phyloP scores from a whole-genome alignment of 2,888 invertebrate genomes.

The Pomacea canaliculata region DNA sequence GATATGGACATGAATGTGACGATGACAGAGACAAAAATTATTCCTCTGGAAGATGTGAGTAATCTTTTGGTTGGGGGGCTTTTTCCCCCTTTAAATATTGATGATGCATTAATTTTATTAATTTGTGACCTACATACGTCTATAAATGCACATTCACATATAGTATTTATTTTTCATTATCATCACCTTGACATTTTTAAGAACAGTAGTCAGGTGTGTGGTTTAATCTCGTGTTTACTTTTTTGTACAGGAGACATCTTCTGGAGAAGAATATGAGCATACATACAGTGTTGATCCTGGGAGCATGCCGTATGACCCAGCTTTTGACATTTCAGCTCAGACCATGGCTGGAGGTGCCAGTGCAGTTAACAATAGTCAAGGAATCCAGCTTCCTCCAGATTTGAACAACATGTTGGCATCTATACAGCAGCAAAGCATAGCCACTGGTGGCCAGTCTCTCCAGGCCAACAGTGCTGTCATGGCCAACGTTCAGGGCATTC shows the following conservation, averaged over 20 bases:
- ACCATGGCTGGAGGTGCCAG: conserved; percentile 15
- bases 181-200: too few relatives aligned
- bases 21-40: conserved; percentile 82
- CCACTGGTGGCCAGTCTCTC: conserved; percentile 28
- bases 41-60: conserved; percentile 86
- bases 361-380: not conserved
- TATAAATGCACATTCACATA: too few relatives aligned
- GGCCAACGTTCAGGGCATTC: conserved; percentile 54
- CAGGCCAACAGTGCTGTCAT: conserved; percentile 38
- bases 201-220: not conserved
- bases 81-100: too few relatives aligned
- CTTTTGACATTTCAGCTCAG: conserved; percentile 29
- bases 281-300: conserved; percentile 35
- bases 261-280: conserved; percentile 37
- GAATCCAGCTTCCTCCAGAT: conserved; percentile 52
- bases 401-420: conserved; percentile 53
- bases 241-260: conserved; percentile 33
- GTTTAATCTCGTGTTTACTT: not conserved
- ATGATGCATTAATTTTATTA: too few relatives aligned
- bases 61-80: not conserved
- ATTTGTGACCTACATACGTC: too few relatives aligned
- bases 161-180: too few relatives aligned
- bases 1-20: conserved; percentile 82
- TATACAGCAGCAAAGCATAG: conserved; percentile 43
- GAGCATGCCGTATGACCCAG: conserved; percentile 32